Evolutionary conservation across 2,888 invertebrate species (phyloP), one percentile per base, ranked within the genome.

Genomic region (Petrolisthes cinctipes): DNA sequence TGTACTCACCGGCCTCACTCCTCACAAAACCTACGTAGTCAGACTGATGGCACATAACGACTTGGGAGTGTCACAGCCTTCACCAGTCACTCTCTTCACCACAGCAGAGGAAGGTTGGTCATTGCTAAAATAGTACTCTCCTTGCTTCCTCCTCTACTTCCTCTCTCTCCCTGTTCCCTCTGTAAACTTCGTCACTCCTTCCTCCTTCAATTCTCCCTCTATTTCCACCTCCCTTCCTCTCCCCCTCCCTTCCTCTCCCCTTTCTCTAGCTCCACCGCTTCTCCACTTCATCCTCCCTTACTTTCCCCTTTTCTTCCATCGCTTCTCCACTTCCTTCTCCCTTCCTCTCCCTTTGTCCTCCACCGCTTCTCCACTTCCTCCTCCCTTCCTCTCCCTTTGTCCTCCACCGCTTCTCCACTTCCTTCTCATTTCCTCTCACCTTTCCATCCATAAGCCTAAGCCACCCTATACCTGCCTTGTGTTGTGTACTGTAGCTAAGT

Each of bases 1-100:
- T 56, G 71, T 83, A 37, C 79, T 87, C 37, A 80, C 79, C n/a
- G 87, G 78, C 23, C 80, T 87, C 66, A 66, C 51, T 5, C 83
- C 87, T 14, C 61, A 87, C 83, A 17, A 37, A 17, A 71, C 71
- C 9, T 87, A 87, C 51, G 79, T 51, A 5, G 82, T 87, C 23
- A 87, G 83, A 51, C 83, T 87, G 11, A 83, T 83, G 83, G 87
- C 87, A n/a, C 82, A 83, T 57, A 87, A 87, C 79, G 87, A 87
- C 79, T 80, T 87, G 5, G 87, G 87, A 9, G 79, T 80, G 57
- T 87, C 87, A 1, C 79, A 79, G 51, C 87, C 87, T 51, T 87
- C 87, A 1, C 71, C 66, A 20, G 51, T 23, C 4, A 83, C 66
- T 37, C 53, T 79, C 79, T 87, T 87, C 83, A 83, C 80, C 20